Conservation (phyloP, 2,888 invertebrate genomes). For the Agapostemon virescens region DNA sequence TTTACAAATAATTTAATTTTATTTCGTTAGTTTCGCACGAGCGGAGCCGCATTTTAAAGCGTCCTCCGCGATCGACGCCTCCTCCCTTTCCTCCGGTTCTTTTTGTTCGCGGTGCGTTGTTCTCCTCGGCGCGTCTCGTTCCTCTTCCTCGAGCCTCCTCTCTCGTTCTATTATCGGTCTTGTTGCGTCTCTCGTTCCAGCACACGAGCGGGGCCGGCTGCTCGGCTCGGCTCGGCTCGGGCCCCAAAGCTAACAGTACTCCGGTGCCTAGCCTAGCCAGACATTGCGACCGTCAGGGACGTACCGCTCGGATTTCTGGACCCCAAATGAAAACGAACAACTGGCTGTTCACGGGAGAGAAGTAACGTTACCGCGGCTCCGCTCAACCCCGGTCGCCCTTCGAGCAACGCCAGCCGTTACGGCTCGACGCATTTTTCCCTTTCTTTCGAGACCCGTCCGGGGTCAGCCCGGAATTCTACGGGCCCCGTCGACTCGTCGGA, state of each 20-base stretch:
- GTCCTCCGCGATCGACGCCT: conserved; percentile 30
- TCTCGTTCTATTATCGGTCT: conserved; percentile 8
- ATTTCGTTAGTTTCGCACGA: neutral
- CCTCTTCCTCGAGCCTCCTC: neutral
- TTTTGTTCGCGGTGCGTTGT: neutral
- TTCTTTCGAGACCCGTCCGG: conserved; percentile 4
- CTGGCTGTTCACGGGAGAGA: conserved; percentile 8
- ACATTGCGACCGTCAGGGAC: conserved; percentile 68
- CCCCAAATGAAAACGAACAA: conserved; percentile 54
- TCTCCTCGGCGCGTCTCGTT: conserved; percentile 25
- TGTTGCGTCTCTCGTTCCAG: conserved; percentile 43
- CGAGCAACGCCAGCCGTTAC: neutral
- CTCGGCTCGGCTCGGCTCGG: conserved; percentile 26
- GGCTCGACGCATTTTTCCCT: conserved; percentile 2
- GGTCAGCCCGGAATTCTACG: neutral
- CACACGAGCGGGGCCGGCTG: conserved; percentile 21
- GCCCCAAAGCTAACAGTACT: conserved; percentile 68
- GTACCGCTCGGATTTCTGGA: conserved; percentile 64
- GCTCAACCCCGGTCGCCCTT: conserved; percentile 9
- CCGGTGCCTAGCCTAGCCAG: conserved; percentile 64
- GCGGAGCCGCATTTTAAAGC: neutral
- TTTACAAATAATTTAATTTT: too few species aligned
- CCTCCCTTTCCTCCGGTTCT: conserved; percentile 29
- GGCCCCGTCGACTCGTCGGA: neutral
- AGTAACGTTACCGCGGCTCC: conserved; percentile 25